Conservation (phyloP, 1,140 invertebrate genomes). For the Drosophila kanapiae region DNA sequence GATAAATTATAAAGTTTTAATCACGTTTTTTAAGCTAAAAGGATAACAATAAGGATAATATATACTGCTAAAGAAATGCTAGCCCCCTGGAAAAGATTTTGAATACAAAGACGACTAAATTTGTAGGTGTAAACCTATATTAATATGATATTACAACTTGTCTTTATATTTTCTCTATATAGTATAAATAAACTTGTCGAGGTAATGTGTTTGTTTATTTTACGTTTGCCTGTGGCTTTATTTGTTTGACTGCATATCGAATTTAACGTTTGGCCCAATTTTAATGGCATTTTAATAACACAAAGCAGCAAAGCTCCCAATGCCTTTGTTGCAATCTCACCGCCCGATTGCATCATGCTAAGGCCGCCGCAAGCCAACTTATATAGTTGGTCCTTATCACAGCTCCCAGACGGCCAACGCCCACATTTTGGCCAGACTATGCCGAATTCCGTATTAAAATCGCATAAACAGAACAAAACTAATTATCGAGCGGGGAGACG, state of each 20-base stretch:
- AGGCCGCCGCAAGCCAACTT: conserved; percentile 7
- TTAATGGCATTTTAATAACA: conserved; percentile 78
- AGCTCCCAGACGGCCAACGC: conserved; percentile 45
- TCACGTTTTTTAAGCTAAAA: too few species aligned
- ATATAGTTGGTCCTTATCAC: conserved; percentile 63
- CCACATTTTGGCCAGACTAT: conserved; percentile 48
- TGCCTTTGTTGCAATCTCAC: conserved; percentile 63
- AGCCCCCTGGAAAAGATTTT: too few species aligned
- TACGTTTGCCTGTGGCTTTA: conserved; percentile 7
- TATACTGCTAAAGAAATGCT: too few species aligned
- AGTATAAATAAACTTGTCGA: neutral
- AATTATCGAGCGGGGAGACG: conserved; percentile 48
- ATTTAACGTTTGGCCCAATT: conserved; percentile 70
- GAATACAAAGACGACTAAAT: too few species aligned
- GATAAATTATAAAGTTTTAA: too few species aligned
- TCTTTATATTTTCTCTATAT: neutral
- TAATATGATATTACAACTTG: too few species aligned
- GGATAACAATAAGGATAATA: too few species aligned
- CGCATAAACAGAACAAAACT: conserved; percentile 75
- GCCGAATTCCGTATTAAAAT: conserved; percentile 71
- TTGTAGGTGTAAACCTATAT: too few species aligned
- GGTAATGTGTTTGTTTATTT: conserved; percentile 3
- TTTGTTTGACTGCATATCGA: conserved; percentile 30
- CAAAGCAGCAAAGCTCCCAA: conserved; percentile 29
- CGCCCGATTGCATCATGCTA: conserved; percentile 70